These are phyloP conservation scores for Dipodomys stephensi DNA, from an alignment of 2,113 vertebrate species.

Conservation along the genomic window DNA sequence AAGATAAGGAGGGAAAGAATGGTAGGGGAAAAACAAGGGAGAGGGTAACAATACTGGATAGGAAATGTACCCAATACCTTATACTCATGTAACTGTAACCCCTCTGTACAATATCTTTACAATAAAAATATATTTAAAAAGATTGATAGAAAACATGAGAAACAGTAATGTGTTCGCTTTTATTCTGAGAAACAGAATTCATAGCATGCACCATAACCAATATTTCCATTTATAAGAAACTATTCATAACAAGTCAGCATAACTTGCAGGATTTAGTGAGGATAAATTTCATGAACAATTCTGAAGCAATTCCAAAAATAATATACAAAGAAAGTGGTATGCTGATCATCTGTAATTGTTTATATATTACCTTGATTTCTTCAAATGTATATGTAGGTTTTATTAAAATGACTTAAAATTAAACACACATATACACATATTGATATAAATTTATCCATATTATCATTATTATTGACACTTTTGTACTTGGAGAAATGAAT, in stretches of 20 bases:
- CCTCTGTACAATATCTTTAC: no score
- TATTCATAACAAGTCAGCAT: not conserved
- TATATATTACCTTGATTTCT: not conserved
- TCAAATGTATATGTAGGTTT: not conserved
- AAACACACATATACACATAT: not conserved
- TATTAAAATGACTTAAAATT: not conserved
- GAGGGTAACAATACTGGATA: no score
- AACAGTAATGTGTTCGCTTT: not conserved
- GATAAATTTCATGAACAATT: not conserved
- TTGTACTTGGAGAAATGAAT: not conserved
- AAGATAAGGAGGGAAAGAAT: no score
- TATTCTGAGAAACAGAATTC: not conserved
- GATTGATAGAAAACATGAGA: not conserved
- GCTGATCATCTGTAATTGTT: not conserved
- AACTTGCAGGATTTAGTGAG: not conserved
- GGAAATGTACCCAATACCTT: no score
- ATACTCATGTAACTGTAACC: no score
- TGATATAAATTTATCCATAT: not conserved
- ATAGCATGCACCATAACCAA: not conserved
- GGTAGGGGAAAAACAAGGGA: no score
- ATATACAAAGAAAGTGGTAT: no score
- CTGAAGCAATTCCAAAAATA: not conserved
- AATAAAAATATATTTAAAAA: no score
- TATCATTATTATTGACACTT: not conserved
- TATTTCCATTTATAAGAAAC: not conserved